These are phyloP conservation scores for Pristis pectinata DNA, from an alignment of 2,797 vertebrate species.

Conservation along the genomic window DNA sequence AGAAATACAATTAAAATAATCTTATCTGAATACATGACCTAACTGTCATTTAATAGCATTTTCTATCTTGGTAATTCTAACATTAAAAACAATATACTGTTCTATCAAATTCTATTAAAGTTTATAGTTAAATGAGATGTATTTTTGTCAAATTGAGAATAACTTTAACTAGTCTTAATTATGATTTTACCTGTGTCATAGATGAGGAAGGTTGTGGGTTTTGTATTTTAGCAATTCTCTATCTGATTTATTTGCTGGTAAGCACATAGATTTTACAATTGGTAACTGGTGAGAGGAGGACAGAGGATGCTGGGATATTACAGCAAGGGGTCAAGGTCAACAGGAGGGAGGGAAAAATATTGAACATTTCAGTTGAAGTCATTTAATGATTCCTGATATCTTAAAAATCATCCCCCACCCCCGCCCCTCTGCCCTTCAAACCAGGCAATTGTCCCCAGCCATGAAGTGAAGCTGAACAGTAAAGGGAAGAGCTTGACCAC, in stretches of 20 bases:
- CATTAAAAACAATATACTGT: background rate
- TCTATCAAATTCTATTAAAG: background rate
- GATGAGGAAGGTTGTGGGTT: background rate
- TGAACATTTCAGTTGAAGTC: background rate
- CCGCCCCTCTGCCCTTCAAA: background rate
- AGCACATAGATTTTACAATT: background rate
- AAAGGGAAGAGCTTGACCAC: background rate
- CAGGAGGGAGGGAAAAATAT: background rate
- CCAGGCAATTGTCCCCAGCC: background rate
- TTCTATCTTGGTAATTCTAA: background rate
- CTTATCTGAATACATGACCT: background rate
- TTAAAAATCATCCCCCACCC: background rate
- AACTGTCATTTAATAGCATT: background rate
- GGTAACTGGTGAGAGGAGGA: background rate
- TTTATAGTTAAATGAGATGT: background rate
- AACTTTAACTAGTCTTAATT: slow-evolving; percentile 9
- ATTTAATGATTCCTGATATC: background rate
- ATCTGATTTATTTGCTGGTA: background rate
- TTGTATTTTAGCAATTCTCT: background rate
- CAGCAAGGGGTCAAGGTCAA: background rate
- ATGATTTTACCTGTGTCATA: background rate
- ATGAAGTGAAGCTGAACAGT: background rate
- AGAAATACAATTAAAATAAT: slow-evolving; percentile 24
- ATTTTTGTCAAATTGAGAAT: background rate
- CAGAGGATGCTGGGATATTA: background rate